Evolutionary conservation across 2,113 vertebrate species (phyloP).

Genomic region (Myrmophylax atrothorax): DNA sequence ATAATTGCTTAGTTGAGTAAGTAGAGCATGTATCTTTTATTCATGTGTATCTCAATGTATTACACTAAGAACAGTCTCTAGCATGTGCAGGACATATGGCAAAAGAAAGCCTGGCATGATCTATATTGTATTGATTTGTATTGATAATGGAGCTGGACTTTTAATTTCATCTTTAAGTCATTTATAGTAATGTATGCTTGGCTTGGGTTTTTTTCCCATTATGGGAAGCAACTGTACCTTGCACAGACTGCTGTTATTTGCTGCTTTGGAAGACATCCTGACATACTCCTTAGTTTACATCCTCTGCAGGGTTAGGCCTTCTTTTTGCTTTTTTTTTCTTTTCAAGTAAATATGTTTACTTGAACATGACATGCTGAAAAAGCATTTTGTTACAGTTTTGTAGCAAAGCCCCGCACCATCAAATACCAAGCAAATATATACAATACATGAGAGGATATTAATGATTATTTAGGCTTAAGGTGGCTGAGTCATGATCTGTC

Average conservation of each 20-base stretch:
- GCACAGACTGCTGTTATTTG: neutral
- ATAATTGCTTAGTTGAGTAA: neutral
- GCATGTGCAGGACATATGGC: neutral
- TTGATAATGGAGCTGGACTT: neutral
- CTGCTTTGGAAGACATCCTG: neutral
- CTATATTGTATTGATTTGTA: neutral
- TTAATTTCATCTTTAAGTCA: neutral
- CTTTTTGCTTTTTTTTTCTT: neutral
- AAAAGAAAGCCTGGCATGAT: neutral
- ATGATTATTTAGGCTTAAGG: neutral
- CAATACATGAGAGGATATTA: neutral
- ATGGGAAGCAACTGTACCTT: neutral
- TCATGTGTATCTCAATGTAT: neutral
- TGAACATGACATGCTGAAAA: neutral
- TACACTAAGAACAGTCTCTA: neutral
- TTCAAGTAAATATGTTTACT: neutral
- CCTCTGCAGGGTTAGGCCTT: neutral
- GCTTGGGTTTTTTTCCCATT: fast-evolving
- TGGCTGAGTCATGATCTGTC: neutral
- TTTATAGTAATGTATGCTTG: neutral
- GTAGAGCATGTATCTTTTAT: neutral
- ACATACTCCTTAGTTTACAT: neutral
- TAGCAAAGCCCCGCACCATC: neutral
- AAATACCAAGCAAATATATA: neutral
- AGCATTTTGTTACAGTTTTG: neutral